A percentile compares a stretch with the other conserved stretches of the same genome.
phyloP scores from a whole-genome alignment of 2,888 invertebrate species.

The Gasteruption jaculator region DNA sequence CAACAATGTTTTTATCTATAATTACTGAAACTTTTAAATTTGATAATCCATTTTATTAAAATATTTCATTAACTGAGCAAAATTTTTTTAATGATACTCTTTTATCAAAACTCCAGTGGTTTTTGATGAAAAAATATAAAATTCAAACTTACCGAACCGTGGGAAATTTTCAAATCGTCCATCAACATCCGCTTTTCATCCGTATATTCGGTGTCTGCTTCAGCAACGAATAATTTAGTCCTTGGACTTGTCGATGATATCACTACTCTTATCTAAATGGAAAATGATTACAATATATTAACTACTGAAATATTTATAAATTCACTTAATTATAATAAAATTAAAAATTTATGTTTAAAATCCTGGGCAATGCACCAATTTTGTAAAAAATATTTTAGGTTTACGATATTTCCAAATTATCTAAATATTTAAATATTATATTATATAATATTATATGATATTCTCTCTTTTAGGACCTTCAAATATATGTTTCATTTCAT shows the following conservation, averaged over 20 bases:
- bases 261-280: constrained; percentile 67
- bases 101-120: too few species aligned
- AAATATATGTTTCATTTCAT: too few species aligned
- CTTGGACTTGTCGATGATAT: constrained; percentile 78
- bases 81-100: too few species aligned
- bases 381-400: background rate
- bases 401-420: too few species aligned
- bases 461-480: too few species aligned
- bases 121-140: constrained; percentile 1
- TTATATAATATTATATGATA: background rate
- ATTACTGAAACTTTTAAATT: too few species aligned
- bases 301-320: constrained; percentile 6
- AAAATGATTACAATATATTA: constrained; percentile 21
- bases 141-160: constrained; percentile 61
- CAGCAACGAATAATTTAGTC: constrained; percentile 67
- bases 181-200: constrained; percentile 85
- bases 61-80: too few species aligned
- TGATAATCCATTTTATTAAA: too few species aligned
- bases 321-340: constrained; percentile 5
- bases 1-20: constrained; percentile 1
- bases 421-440: background rate
- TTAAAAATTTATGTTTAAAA: background rate
- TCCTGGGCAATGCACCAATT: background rate
- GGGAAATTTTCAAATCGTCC: constrained; percentile 89
- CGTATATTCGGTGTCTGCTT: constrained; percentile 55